Evolutionary conservation across 2,113 vertebrate species (phyloP), one percentile per base, ranked within the genome.

Genomic region (Limanda limanda): DNA sequence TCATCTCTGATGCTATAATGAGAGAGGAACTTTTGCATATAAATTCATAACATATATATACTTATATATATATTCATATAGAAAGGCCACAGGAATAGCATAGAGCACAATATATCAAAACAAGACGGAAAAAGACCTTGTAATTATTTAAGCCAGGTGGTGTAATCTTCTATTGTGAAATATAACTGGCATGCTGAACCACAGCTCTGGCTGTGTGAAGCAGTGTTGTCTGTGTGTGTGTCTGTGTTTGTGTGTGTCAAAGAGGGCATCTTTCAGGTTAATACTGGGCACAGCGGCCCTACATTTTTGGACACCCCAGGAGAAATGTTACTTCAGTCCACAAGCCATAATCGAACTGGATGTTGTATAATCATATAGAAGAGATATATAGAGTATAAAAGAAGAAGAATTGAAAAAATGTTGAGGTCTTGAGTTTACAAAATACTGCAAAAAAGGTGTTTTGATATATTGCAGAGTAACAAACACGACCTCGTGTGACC

Each of bases 41-140:
- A 88, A 91, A 91, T 91, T 86, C 79, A 92, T 89, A 86, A 94
- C 83, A 88, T 87, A 90, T 81, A 89, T 81, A 87, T 75, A 85
- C 70, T 78, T 87, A 89, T 64, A 83, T 90, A 90, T 91, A 88
- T 84, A 91, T 86, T 86, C 69, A 91, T 87, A 90, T 88, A 77
- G 55, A 93, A 95, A 95, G 95, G 95, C 95, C 95, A 95, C 95
- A 93, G 92, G 92, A 95, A 93, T 93, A 93, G 92, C 90, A 92
- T 90, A 91, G 81, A 94, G 86, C 86, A 90, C 85, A 83, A 86
- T 71, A 88, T 90, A 89, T 90, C 68, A 89, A 88, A 90, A 88
- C 79, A 84, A 89, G 63, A 90, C 47, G 6, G 71, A 86, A 85
- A 88, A 79, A 83, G 24, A 73, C 54, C 75, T 83, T 87, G 57